Evolutionary conservation across 2,113 vertebrate genomes (phyloP), one percentile per base, ranked within the genome.

Genomic region (Heterochromis multidens): DNA sequence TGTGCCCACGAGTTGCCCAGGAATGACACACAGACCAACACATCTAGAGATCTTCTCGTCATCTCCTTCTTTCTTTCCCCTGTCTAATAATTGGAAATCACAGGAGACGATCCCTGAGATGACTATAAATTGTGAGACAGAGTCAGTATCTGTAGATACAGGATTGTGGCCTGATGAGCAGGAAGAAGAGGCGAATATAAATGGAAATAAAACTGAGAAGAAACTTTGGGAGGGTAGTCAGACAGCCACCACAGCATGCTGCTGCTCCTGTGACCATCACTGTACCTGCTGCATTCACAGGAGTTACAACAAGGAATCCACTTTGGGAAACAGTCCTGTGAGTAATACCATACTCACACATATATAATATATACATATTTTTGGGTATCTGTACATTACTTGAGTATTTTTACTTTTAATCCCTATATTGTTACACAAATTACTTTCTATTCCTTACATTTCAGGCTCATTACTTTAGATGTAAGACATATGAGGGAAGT

Each of bases 101-200:
- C 62, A 60, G 23, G 67, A 88, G 43, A 29, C 59, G 57, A 62
- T 77, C 21, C 81, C 62, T 10, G 84, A 60, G 7, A 29, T 79
- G 13, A n/a, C 17, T 8, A 7, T 43, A 65, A 61, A 79, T 23
- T 31, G 87, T 11, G 61, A 9, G 33, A 1, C 40, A 6, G 57
- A 70, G n/a, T 92, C 88, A 1, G 35, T 58, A 3, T 93, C 95
- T n/a, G 74, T 91, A 60, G 93, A 94, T 37, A 91, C 79, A 21
- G 86, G 81, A 27, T 23, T 89, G 77, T 90, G 90, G 23, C 82
- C 49, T 3, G 90, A 90, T n/a, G 70, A 87, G 6, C 88, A 89
- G 5, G 46, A 79, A 87, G 27, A 86, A 23, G 67, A 82, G 40
- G 31, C 58, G 16, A 62, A 77, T 5, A 60, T 37, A 37, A 40